Evolutionary conservation across 2,888 invertebrate genomes (phyloP).

Genomic region (Nephrotoma guestfalica): DNA sequence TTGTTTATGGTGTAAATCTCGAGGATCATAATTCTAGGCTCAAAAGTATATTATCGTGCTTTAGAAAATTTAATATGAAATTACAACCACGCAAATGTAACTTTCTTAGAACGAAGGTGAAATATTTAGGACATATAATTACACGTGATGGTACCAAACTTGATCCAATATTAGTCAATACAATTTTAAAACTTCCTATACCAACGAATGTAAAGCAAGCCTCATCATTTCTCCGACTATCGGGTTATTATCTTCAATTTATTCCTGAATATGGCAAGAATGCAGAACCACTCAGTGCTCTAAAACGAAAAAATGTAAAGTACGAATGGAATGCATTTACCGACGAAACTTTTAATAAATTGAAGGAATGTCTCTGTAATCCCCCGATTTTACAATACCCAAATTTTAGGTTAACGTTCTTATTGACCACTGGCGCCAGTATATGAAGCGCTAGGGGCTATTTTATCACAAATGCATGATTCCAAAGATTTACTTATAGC

Average conservation of each 20-base stretch:
- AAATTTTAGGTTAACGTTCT: neutral
- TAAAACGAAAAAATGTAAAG: neutral
- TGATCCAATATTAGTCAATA: conserved; percentile 17
- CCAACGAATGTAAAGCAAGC: conserved; percentile 16
- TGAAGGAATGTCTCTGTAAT: neutral
- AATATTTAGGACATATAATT: conserved; percentile 11
- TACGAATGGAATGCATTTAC: neutral
- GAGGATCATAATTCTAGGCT: conserved; percentile 16
- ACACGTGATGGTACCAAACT: conserved; percentile 15
- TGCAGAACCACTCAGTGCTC: neutral
- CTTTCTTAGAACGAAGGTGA: conserved; percentile 13
- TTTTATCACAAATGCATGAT: neutral
- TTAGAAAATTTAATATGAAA: conserved; percentile 14
- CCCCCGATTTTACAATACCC: neutral
- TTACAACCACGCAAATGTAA: conserved; percentile 15
- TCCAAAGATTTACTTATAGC: neutral
- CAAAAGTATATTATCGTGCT: conserved; percentile 13
- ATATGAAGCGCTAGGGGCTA: neutral
- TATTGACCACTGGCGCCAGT: neutral
- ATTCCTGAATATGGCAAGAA: conserved; percentile 6
- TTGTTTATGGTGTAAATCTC: conserved; percentile 12
- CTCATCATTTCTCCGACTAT: conserved; percentile 16
- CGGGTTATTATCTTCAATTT: conserved; percentile 22
- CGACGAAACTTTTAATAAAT: neutral
- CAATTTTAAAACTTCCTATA: conserved; percentile 16